Conservation (phyloP, 1,140 invertebrate species). For the Gryon sp. region DNA sequence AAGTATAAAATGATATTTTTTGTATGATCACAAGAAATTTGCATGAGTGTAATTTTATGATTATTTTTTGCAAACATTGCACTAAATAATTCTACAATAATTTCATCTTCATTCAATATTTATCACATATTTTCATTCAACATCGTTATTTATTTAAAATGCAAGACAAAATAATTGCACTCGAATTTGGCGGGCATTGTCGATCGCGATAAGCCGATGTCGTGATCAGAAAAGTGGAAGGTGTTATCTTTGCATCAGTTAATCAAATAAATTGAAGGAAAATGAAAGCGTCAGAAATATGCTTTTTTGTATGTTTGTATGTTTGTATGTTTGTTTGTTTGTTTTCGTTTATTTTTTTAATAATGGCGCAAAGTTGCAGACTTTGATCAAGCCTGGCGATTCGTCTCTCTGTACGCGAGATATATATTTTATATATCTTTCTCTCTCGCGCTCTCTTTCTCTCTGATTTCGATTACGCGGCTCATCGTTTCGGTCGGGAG, state of each 20-base stretch:
- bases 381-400: slow-evolving; percentile 41
- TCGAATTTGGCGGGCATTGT: slow-evolving; percentile 7
- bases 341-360: too few species aligned
- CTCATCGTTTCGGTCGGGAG: slow-evolving; percentile 50
- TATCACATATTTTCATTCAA: too few species aligned
- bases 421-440: slow-evolving; percentile 50
- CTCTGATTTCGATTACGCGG: slow-evolving; percentile 57
- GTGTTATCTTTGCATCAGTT: slow-evolving; percentile 42
- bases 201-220: slow-evolving; percentile 5
- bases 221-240: slow-evolving; percentile 14
- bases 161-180: too few species aligned
- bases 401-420: slow-evolving; percentile 15
- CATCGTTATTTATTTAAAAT: too few species aligned
- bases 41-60: too few species aligned
- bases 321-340: too few species aligned
- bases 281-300: slow-evolving; percentile 35
- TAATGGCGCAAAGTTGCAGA: slow-evolving; percentile 42
- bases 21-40: too few species aligned
- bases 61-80: too few species aligned
- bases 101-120: too few species aligned
- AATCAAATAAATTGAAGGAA: slow-evolving; percentile 59
- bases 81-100: too few species aligned
- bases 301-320: too few species aligned
- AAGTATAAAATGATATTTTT: too few species aligned
- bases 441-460: slow-evolving; percentile 19